Evolutionary conservation across 2,113 vertebrate genomes (phyloP).

Genomic region (Tautogolabrus adspersus): DNA sequence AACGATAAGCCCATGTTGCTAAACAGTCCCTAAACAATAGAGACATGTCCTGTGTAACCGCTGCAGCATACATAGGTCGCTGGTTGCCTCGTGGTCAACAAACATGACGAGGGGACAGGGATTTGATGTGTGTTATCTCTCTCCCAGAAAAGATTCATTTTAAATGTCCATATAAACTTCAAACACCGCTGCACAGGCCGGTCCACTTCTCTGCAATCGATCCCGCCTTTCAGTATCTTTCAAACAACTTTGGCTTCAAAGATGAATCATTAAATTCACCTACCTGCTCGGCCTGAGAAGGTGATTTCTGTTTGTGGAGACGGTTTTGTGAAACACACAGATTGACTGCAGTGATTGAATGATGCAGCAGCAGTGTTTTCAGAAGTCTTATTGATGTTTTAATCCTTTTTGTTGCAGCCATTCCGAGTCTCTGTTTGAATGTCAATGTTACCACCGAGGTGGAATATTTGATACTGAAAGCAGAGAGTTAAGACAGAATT

Average conservation of each 20-base stretch:
- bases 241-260: neutral
- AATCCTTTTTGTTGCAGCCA: neutral
- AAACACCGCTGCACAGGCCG: neutral
- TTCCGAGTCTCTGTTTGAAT: conserved; percentile 1
- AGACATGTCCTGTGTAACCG: no score
- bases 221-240: neutral
- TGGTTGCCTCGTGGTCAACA: no score
- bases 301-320: neutral
- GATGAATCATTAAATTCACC: neutral
- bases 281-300: neutral
- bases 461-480: conserved; percentile 5
- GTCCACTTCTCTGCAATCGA: neutral
- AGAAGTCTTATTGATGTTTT: neutral
- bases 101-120: no score
- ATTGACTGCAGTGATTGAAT: neutral
- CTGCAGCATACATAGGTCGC: no score
- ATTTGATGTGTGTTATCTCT: no score
- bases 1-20: no score
- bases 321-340: neutral
- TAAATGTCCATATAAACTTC: neutral
- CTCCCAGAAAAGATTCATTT: neutral
- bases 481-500: neutral
- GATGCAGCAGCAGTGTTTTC: neutral
- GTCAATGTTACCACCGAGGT: neutral
- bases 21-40: no score